phyloP scores from a whole-genome alignment of 2,888 invertebrate species.

The Kuschelorhynchus macadamiae region DNA sequence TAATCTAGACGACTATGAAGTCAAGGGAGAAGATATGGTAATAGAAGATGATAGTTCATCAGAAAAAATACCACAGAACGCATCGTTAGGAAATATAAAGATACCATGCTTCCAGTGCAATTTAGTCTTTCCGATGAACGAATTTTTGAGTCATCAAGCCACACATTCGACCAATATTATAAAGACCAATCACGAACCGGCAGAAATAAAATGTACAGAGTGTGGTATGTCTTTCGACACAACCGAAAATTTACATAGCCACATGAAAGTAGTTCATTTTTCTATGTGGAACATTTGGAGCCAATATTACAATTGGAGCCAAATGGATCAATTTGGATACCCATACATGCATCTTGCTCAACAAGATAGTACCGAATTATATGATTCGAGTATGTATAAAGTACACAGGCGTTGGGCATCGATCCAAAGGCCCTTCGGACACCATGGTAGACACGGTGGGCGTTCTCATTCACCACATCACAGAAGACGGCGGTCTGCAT shows the following conservation, averaged over 20 bases:
- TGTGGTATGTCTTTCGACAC: conserved; percentile 31
- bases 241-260: conserved; percentile 22
- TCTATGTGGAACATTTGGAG: conserved; percentile 26
- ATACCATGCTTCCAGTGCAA: conserved; percentile 39
- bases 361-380: neutral
- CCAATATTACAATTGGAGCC: conserved; percentile 29
- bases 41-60: conserved; percentile 5
- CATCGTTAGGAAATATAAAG: neutral
- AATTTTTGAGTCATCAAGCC: conserved; percentile 21
- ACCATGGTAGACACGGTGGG: neutral
- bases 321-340: conserved; percentile 7
- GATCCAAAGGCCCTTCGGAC: no score
- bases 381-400: neutral
- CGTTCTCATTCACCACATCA: neutral
- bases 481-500: conserved; percentile 1
- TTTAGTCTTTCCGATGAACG: conserved; percentile 20
- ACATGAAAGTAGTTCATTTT: conserved; percentile 28
- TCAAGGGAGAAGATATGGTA: conserved; percentile 19
- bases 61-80: neutral
- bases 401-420: conserved; percentile 16
- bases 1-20: neutral
- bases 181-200: neutral
- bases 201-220: conserved; percentile 33
- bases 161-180: conserved; percentile 5
- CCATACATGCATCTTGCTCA: neutral